A percentile compares a stretch with the other conserved stretches of the same genome.
Conservation (phyloP, 2,888 invertebrate species). For the Drosophila longiperda region DNA sequence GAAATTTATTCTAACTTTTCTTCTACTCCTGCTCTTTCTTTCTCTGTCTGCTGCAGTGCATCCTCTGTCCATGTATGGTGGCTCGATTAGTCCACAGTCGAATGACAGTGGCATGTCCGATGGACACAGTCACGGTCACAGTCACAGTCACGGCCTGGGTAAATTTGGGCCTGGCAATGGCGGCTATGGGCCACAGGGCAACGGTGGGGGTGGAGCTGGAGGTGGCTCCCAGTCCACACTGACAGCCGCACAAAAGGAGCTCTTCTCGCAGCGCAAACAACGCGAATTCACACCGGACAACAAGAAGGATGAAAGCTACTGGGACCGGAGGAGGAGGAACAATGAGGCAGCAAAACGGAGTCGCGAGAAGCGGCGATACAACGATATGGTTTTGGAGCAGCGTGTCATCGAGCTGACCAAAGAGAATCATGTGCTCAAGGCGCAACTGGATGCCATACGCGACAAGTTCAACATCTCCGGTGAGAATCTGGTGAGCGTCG, state of each 20-base stretch:
- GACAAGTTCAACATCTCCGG: conserved; percentile 96
- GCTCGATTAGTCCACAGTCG: conserved; percentile 83
- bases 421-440: conserved; percentile 97
- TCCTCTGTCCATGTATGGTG: conserved; percentile 80
- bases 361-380: conserved; percentile 97
- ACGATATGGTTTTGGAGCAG: conserved; percentile 98
- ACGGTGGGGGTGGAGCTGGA: neutral
- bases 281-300: conserved; percentile 98
- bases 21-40: neutral
- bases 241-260: conserved; percentile 89
- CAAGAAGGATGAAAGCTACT: conserved; percentile 98
- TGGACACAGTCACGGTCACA: conserved; percentile 28
- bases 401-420: conserved; percentile 96
- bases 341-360: conserved; percentile 99
- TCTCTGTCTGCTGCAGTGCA: conserved; percentile 65
- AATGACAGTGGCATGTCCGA: conserved; percentile 85
- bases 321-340: conserved; percentile 97
- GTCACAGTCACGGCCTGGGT: conserved; percentile 38
- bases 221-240: conserved; percentile 55
- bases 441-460: conserved; percentile 95
- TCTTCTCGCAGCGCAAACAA: conserved; percentile 96
- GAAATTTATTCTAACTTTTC: neutral
- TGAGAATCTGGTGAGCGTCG: conserved; percentile 93
- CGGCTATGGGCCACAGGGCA: conserved; percentile 34
- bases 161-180: conserved; percentile 58